Conservation (phyloP, 1,140 invertebrate species). For the Melanaphis sacchari region DNA sequence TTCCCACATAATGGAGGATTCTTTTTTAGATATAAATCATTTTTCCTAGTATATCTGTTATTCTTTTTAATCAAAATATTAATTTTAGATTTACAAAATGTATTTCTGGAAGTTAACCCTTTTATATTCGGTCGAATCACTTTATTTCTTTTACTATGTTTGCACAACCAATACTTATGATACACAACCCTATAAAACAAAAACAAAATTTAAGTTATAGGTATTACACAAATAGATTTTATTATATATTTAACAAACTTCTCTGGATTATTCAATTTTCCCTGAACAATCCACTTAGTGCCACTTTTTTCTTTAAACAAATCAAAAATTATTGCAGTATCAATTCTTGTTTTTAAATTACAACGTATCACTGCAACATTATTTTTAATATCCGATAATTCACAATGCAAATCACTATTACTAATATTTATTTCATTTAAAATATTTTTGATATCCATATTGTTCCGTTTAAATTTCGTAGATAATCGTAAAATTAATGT, state of each 20-base stretch:
- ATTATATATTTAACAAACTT: not conserved
- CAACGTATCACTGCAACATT: not conserved
- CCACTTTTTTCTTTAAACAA: not conserved
- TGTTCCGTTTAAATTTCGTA: not conserved
- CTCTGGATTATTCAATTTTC: not conserved
- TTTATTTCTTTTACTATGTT: slow-evolving; percentile 2
- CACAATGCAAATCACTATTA: not conserved
- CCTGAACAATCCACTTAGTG: not conserved
- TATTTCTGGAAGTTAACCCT: not conserved
- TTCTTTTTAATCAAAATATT: slow-evolving; percentile 9
- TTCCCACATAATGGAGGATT: not conserved
- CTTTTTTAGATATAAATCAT: slow-evolving; percentile 5
- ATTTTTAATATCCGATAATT: not conserved
- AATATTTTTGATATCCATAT: not conserved
- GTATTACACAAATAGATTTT: not conserved
- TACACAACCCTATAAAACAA: not conserved
- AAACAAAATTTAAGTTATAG: too few relatives aligned
- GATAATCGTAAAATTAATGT: not conserved
- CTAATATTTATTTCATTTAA: not conserved
- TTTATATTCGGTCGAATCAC: not conserved
- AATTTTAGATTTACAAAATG: not conserved
- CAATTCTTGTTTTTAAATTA: not conserved
- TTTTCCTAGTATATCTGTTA: slow-evolving; percentile 18
- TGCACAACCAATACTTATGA: not conserved
- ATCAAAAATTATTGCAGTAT: not conserved